Evolutionary conservation across 2,888 invertebrate species (phyloP).

Genomic region (Synergus gifuensis): DNA sequence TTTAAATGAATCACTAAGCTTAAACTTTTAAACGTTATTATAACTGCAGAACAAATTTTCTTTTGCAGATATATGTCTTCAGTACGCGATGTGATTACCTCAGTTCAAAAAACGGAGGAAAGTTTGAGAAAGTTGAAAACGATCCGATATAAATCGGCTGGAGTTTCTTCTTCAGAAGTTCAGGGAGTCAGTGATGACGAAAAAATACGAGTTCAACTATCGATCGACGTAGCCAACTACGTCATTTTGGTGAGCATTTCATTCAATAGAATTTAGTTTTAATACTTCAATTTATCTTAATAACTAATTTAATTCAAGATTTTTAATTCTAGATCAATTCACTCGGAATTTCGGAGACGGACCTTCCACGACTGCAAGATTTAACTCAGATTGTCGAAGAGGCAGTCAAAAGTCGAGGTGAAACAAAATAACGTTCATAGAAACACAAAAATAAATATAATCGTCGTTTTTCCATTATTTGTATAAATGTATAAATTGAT

Average conservation of each 20-base stretch:
- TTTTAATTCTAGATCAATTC: slow-evolving; percentile 78
- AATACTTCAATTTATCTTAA: not conserved
- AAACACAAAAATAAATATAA: not conserved
- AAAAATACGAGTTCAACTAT: slow-evolving; percentile 94
- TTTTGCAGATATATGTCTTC: slow-evolving; percentile 82
- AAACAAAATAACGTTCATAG: slow-evolving; percentile 48
- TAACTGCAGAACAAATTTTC: not conserved
- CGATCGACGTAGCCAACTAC: slow-evolving; percentile 90
- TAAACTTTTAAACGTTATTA: slow-evolving; percentile 47
- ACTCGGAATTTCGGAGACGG: slow-evolving; percentile 80
- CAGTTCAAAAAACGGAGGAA: slow-evolving; percentile 97
- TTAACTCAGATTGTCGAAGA: slow-evolving; percentile 83
- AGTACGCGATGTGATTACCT: slow-evolving; percentile 92
- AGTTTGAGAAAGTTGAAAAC: slow-evolving; percentile 93
- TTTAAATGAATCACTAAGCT: slow-evolving; percentile 13
- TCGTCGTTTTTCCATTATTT: not conserved
- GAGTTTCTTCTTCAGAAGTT: slow-evolving; percentile 78
- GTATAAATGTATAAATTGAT: not conserved
- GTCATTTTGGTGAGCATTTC: slow-evolving; percentile 79
- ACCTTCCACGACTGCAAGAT: slow-evolving; percentile 82
- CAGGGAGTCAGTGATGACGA: slow-evolving; percentile 91
- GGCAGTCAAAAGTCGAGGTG: slow-evolving; percentile 77
- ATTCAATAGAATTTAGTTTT: slow-evolving; percentile 31
- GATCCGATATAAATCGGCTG: slow-evolving; percentile 83
- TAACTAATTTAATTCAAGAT: not conserved